Percentiles rank a stretch among this genome's conserved stretches.
Evolutionary conservation across 23 tunicate genomes (phyloP).

Genomic region (Halocynthia aurantium): DNA sequence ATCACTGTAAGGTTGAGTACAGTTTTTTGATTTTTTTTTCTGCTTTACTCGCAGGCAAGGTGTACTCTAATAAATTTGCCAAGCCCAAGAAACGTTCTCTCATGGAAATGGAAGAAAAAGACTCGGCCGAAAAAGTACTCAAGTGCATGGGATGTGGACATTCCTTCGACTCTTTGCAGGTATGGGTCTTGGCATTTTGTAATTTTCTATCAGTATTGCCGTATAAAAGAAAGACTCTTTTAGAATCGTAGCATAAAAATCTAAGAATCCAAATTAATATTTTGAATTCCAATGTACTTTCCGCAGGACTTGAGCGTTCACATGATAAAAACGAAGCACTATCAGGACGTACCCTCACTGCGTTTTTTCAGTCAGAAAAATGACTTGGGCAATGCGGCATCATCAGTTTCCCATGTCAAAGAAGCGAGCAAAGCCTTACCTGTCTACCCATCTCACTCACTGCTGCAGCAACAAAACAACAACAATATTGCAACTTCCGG

Average conservation of each 20-base stretch:
- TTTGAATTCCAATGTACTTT: background rate
- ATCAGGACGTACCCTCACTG: constrained; percentile 87
- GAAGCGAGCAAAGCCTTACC: background rate
- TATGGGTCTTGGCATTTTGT: constrained; percentile 5
- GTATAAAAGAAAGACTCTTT: background rate
- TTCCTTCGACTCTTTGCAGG: constrained; percentile 89
- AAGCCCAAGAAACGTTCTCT: constrained; percentile 36
- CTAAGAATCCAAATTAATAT: background rate
- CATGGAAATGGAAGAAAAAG: constrained; percentile 44
- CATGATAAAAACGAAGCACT: constrained; percentile 94
- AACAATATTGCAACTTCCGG: background rate
- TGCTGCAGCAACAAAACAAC: constrained; percentile 6
- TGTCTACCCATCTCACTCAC: background rate
- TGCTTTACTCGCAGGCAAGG: too few species aligned
- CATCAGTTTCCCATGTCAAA: background rate
- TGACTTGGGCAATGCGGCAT: constrained; percentile 3
- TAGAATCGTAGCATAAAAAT: background rate
- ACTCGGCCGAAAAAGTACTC: constrained; percentile 68
- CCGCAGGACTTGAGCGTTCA: constrained; percentile 80
- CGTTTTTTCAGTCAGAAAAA: constrained; percentile 65
- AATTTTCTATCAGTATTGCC: background rate
- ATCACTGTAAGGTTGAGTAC: too few species aligned
- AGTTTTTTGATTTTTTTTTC: too few species aligned
- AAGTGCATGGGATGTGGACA: constrained; percentile 90
- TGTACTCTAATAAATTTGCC: constrained; percentile 1